Base-by-base conservation (phyloP, 2,113 vertebrate species). In the Rhinolophus sinicus region DNA sequence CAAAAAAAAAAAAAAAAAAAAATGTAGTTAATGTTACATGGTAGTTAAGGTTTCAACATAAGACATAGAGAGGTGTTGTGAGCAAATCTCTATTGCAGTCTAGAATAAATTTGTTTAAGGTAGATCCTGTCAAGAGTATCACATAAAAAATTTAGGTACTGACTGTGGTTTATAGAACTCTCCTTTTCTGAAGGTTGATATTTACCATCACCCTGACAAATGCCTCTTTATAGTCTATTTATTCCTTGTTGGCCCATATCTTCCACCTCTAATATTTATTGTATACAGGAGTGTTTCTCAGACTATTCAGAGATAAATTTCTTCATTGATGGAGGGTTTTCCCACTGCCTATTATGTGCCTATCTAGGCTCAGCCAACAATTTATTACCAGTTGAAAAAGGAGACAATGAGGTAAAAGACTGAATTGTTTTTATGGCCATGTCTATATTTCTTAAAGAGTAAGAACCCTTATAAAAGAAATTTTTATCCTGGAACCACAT, bases 351-450 rank as follows among this genome's bases (percentile, higher is more conserved):
- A 87, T 98, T 98, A 98, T 96, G 92, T 97, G 96, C 92, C 96
- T 95, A 93, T 96, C 78, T 93, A 76, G 82, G 38, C 56, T 83
- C 89, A 78, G 93, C 76, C 98, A 98, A 96, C 97, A 98, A 98
- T 98, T 98, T 98, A 98, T 98, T 98, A 97, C 96, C 94, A 95
- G 82, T 83, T 95, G 96, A 97, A 97, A 98, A 96, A 97, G 89
- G 78, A 98, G 95, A 97, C 96, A 98, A 95, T 83, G 97, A 97
- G 90, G 90, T 88, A 90, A 89, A 97, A 98, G 98, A 98, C 67
- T 94, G 97, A 98, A 96, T 98, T 97, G 97, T 98, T 98, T 98
- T 98, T 97, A 96, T 88, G 52, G 78, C 90, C 56, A 16, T 96
- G 93, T 90, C 94, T 94, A 70, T 97, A 97, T 97, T 95, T 98